Base-by-base conservation (phyloP, 2,113 vertebrate genomes). In the Ictidomys tridecemlineatus region DNA sequence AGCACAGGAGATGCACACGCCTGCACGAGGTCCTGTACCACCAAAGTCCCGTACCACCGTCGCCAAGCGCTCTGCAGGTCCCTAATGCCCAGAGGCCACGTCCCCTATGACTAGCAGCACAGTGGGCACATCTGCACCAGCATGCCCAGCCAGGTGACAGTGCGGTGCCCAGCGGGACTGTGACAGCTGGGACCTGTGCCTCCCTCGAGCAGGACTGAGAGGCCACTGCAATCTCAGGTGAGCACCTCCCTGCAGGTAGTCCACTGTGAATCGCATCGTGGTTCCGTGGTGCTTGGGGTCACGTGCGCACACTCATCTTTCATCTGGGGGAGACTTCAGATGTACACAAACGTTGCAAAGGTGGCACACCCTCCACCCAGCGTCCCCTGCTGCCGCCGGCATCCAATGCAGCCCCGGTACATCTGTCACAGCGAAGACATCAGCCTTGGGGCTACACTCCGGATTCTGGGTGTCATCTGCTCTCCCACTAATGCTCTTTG, bases 381-480 rank as follows among this genome's bases (percentile, higher is more conserved):
- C 26, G 34, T 30, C 30, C 80, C n/a, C 8, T 0, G 5, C 0
- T 0, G 92, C 17, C 1, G 5, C 17, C 1, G 7, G 9, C 73
- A 13, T 26, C 80, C 30, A 16, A 1, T 3, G 0, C 12, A 13
- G 32, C 51, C 28, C 12, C 0, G 5, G 8, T 0, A 6, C 30
- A 4, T 1, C 1, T 0, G 12, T 56, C 61, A 37, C n/a, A 61
- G n/a, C 3, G 4, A 7, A 80, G 53, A 42, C 34, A 2, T 22
- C 2, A 18, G 12, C 26, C 0, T 8, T 0, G 30, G 3, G 0
- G 9, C 17, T 22, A 4, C 20, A 5, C 7, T 8, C 48, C 56
- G 34, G 7, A 39, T 26, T 72, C 12, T 2, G 65, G 26, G 6
- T 16, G 16, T 16, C 17, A 1, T 1, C 20, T 8, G 4, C 4